A percentile compares a stretch with the other conserved stretches of the same genome.
These are phyloP conservation scores for Gymnothorax javanicus DNA, from an alignment of 2,797 vertebrate species.

Conservation along the genomic window DNA sequence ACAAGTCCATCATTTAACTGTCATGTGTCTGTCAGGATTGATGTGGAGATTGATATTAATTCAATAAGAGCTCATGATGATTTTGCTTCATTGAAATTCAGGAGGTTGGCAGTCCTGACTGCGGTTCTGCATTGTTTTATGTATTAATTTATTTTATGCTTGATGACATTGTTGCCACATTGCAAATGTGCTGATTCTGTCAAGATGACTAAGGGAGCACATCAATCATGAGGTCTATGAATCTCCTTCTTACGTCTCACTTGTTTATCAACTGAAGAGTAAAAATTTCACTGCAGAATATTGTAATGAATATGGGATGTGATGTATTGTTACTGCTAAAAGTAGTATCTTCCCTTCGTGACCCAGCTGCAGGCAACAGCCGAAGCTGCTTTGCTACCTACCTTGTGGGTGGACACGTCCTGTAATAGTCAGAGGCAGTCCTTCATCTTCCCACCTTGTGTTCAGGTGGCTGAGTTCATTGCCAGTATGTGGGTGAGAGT, in stretches of 20 bases:
- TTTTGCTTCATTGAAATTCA: conserved; percentile 8
- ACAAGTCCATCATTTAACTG: conserved; percentile 16
- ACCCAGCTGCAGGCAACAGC: not conserved
- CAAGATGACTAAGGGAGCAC: not conserved
- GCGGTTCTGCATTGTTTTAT: not conserved
- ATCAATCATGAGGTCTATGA: conserved; percentile 17
- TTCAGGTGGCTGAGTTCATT: not conserved
- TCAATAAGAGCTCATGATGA: not conserved
- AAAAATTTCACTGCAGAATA: not conserved
- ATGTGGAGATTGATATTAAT: conserved; percentile 22
- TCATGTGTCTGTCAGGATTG: conserved; percentile 16
- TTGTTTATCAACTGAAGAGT: conserved; percentile 13
- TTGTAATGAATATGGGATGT: conserved; percentile 1
- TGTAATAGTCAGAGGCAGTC: not conserved
- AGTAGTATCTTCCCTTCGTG: not conserved
- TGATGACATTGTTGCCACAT: not conserved
- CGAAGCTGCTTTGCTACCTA: not conserved
- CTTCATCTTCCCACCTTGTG: not conserved
- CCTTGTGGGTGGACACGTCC: conserved; percentile 2
- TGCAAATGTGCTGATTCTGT: conserved; percentile 2
- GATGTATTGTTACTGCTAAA: not conserved
- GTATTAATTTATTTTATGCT: not conserved
- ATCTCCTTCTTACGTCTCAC: conserved; percentile 5
- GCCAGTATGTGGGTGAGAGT: not conserved
- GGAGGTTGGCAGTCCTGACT: not conserved